Percentiles rank a stretch among this genome's conserved stretches.
Evolutionary conservation across 2,113 vertebrate genomes (phyloP).

Genomic region (Pseudorectes ferrugineus): DNA sequence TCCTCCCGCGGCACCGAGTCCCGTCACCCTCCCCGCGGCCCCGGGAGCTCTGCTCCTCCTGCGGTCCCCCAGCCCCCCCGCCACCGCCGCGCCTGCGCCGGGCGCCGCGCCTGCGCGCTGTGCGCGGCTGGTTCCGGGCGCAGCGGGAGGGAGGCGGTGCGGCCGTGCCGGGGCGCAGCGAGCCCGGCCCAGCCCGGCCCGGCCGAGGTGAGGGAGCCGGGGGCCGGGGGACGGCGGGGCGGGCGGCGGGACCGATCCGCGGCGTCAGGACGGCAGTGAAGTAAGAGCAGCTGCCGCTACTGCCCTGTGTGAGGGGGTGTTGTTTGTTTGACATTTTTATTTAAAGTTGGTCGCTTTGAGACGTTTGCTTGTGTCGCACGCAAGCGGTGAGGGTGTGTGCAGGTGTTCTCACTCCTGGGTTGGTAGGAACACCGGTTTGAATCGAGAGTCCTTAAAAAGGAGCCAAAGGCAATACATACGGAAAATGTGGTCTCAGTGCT

Average conservation of each 20-base stretch:
- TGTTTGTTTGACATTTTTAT: too few species aligned
- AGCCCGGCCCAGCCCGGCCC: not conserved
- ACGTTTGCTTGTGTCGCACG: fast-evolving
- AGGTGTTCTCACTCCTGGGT: fast-evolving
- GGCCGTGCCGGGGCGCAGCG: not conserved
- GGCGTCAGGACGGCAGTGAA: not conserved
- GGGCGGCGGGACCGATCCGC: not conserved
- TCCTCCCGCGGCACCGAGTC: fast-evolving
- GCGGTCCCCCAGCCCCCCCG: too few species aligned
- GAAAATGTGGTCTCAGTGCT: not conserved
- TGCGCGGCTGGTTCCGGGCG: too few species aligned
- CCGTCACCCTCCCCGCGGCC: too few species aligned
- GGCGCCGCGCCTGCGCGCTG: too few species aligned
- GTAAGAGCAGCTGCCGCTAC: fast-evolving
- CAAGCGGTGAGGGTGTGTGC: not conserved
- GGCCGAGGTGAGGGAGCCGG: not conserved
- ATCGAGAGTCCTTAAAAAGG: too few species aligned
- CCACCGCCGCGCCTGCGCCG: not conserved
- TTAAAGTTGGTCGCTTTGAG: not conserved
- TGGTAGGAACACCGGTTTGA: fast-evolving
- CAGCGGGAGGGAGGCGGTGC: too few species aligned
- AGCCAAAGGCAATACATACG: fast-evolving
- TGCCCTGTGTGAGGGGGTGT: not conserved
- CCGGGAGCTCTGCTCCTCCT: too few species aligned
- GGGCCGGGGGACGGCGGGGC: too few species aligned